Conservation (phyloP, 1,140 invertebrate species). For the Gonatopus flavifemur region DNA sequence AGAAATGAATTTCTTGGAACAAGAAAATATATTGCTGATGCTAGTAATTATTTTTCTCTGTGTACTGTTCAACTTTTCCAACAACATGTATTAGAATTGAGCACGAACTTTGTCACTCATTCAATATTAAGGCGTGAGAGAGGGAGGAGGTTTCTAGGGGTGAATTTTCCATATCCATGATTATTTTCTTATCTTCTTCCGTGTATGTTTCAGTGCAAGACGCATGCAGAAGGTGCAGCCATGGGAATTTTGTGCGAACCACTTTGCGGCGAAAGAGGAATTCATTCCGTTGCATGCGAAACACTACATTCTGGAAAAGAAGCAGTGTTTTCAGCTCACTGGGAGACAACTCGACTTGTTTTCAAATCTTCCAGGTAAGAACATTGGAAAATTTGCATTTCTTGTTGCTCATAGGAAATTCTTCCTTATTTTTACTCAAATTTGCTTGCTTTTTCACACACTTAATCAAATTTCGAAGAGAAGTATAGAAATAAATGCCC, state of each 20-base stretch:
- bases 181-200: neutral
- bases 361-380: constrained; percentile 59
- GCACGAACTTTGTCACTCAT: no score
- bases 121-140: no score
- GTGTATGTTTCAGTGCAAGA: constrained; percentile 62
- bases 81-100: no score
- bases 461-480: no score
- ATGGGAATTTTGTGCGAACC: constrained; percentile 63
- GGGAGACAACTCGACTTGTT: constrained; percentile 58
- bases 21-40: no score
- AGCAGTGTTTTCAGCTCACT: constrained; percentile 62
- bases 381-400: neutral
- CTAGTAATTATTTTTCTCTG: no score
- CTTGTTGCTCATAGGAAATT: neutral
- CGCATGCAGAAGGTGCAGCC: constrained; percentile 55
- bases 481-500: no score
- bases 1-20: no score
- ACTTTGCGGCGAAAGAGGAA: constrained; percentile 58
- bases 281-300: constrained; percentile 61
- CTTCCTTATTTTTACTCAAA: no score
- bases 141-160: no score
- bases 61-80: no score
- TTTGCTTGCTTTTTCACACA: no score
- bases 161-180: neutral
- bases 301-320: constrained; percentile 62